Percentiles rank a stretch among this genome's conserved stretches.
These are phyloP conservation scores for Ernsta delagoae DNA, from an alignment of 2,888 invertebrate species.

Conservation along the genomic window DNA sequence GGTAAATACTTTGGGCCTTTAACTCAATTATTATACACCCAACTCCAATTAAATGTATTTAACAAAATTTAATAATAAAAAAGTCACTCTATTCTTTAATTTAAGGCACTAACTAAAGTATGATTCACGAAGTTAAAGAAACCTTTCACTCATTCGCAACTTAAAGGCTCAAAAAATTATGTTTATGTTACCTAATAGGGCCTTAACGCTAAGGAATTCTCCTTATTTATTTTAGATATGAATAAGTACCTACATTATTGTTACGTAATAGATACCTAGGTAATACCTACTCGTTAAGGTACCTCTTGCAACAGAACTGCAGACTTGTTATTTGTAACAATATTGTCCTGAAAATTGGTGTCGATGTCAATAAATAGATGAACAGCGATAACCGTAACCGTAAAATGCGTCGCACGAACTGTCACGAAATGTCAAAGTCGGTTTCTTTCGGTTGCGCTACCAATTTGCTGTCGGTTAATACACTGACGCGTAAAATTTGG, in stretches of 20 bases:
- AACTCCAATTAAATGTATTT: no score
- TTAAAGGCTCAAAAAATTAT: no score
- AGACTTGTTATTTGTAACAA: slow-evolving; percentile 5
- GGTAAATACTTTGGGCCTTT: no score
- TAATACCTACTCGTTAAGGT: background rate
- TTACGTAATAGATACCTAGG: background rate
- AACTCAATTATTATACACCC: no score
- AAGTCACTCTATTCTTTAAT: no score
- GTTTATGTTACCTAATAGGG: no score
- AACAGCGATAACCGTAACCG: slow-evolving; percentile 21
- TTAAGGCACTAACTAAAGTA: no score
- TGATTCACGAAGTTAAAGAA: no score
- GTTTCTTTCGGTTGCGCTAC: slow-evolving; percentile 12
- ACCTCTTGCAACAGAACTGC: background rate
- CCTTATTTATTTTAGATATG: no score
- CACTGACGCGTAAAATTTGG: slow-evolving; percentile 23
- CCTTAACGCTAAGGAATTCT: no score
- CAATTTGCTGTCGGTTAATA: slow-evolving; percentile 19
- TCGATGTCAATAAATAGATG: slow-evolving; percentile 1
- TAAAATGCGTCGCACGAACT: slow-evolving; percentile 8
- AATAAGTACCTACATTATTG: background rate
- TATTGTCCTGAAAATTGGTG: slow-evolving; percentile 17
- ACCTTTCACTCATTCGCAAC: no score
- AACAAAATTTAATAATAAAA: no score
- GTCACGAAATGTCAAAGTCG: slow-evolving; percentile 20